Evolutionary conservation across 1,140 invertebrate species (phyloP).

Genomic region (Dreissena rostriformis): DNA sequence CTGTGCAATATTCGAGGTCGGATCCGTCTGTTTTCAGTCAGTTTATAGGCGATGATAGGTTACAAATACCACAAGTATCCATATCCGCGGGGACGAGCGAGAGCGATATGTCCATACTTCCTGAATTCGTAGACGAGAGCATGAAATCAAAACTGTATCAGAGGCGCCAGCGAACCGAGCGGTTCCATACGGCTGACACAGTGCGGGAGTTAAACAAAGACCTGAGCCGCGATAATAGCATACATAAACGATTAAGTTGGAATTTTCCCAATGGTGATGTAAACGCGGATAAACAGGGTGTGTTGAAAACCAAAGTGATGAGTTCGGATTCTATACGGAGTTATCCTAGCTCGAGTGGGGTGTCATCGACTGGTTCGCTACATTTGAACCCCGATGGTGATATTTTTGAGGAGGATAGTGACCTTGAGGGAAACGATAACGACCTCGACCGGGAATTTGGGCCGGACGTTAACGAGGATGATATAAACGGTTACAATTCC

Average conservation of each 20-base stretch:
- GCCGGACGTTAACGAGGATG: slow-evolving; percentile 48
- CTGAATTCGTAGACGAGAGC: slow-evolving; percentile 72
- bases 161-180: slow-evolving; percentile 83
- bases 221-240: slow-evolving; percentile 83
- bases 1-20: slow-evolving; percentile 65
- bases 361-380: slow-evolving; percentile 83
- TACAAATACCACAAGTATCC: slow-evolving; percentile 57
- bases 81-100: slow-evolving; percentile 50
- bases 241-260: slow-evolving; percentile 87
- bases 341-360: slow-evolving; percentile 83
- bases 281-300: slow-evolving; percentile 66
- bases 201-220: slow-evolving; percentile 86
- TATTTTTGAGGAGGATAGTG: slow-evolving; percentile 69
- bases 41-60: slow-evolving; percentile 52
- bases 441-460: slow-evolving; percentile 47
- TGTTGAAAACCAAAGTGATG: slow-evolving; percentile 69
- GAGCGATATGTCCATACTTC: slow-evolving; percentile 55
- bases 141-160: slow-evolving; percentile 71
- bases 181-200: slow-evolving; percentile 86
- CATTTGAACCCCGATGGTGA: slow-evolving; percentile 81
- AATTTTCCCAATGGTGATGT: slow-evolving; percentile 83
- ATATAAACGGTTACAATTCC: neutral
- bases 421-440: slow-evolving; percentile 56
- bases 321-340: slow-evolving; percentile 81
- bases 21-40: slow-evolving; percentile 62